Evolutionary conservation across 2,888 invertebrate species (phyloP).

Genomic region (Rotaria magnacalcarata): DNA sequence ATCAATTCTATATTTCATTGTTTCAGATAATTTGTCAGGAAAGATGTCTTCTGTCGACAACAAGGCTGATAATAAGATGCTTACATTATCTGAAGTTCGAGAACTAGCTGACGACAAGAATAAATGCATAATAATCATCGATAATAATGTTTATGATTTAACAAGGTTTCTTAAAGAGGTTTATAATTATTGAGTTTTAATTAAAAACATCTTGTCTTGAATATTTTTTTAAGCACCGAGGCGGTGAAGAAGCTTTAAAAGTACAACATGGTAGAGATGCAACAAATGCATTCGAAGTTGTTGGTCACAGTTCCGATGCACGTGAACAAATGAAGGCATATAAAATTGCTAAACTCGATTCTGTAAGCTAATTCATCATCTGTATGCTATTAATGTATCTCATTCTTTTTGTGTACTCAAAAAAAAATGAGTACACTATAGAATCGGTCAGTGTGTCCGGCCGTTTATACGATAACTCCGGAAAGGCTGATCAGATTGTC

Average conservation of each 20-base stretch:
- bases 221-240: constrained; percentile 72
- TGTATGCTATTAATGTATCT: background rate
- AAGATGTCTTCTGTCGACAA: background rate
- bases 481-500: no score
- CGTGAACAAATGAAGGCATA: constrained; percentile 86
- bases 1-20: no score
- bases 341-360: constrained; percentile 75
- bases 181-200: background rate
- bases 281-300: constrained; percentile 92
- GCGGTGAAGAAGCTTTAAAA: constrained; percentile 86
- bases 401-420: no score
- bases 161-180: background rate
- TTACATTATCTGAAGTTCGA: background rate
- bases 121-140: background rate
- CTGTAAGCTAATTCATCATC: background rate
- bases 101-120: background rate
- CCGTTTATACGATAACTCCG: no score
- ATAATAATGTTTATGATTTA: background rate
- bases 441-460: no score
- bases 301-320: constrained; percentile 95
- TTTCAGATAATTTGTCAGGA: background rate
- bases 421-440: no score
- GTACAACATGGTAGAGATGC: constrained; percentile 78
- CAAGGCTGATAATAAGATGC: background rate
- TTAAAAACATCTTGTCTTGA: background rate